Percentiles rank a stretch among this genome's conserved stretches.
Evolutionary conservation across 2,797 vertebrate genomes (phyloP).

Genomic region (Denticeps clupeoides): DNA sequence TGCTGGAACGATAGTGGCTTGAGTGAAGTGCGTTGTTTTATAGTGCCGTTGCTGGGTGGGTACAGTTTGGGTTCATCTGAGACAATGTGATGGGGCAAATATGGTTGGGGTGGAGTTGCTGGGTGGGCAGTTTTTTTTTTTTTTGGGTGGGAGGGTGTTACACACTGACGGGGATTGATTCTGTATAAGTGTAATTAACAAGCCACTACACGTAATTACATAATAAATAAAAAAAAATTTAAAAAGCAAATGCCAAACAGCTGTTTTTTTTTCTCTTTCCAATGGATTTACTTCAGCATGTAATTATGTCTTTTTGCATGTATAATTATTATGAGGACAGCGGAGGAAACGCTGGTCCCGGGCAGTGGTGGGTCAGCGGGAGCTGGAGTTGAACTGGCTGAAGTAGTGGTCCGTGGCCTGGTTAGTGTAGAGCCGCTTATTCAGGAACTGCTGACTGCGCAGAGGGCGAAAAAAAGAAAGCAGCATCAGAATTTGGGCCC

Average conservation of each 20-base stretch:
- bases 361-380: conserved; percentile 44
- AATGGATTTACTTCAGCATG: conserved; percentile 1
- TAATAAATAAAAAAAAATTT: conserved; percentile 56
- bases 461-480: neutral
- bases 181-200: conserved; percentile 59
- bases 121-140: neutral
- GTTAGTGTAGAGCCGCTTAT: conserved; percentile 58
- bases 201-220: conserved; percentile 59
- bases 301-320: no score
- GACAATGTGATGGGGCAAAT: no score
- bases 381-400: conserved; percentile 53
- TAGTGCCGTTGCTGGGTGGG: no score
- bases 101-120: neutral
- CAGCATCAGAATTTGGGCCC: neutral
- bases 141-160: conserved; percentile 15
- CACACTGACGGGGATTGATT: conserved; percentile 41
- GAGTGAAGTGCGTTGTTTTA: no score
- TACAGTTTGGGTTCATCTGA: no score
- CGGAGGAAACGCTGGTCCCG: neutral
- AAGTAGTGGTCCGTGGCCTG: conserved; percentile 55
- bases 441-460: conserved; percentile 55
- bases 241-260: neutral
- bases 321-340: conserved; percentile 2
- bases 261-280: conserved; percentile 21
- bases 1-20: no score